phyloP scores from a whole-genome alignment of 2,888 invertebrate species.

The Thumatha senex region DNA sequence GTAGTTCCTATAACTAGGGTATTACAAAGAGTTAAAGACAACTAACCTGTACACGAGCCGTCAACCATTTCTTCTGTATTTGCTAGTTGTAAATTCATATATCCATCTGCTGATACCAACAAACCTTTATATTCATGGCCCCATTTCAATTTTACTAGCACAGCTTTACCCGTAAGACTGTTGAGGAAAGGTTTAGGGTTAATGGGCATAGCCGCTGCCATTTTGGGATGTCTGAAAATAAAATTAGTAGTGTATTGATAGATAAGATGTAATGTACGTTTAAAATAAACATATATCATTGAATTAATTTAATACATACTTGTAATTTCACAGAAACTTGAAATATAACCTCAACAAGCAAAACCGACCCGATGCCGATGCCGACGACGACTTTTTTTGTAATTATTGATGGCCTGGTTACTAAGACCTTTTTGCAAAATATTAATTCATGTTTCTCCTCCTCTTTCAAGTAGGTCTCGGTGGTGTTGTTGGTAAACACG shows the following conservation, averaged over 20 bases:
- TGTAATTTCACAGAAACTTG: slow-evolving; percentile 4
- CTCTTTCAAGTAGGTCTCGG: no score
- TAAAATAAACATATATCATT: not conserved
- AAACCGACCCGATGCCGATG: no score
- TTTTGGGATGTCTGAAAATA: slow-evolving; percentile 57
- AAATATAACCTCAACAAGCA: slow-evolving; percentile 30
- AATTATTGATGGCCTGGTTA: no score
- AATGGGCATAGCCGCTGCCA: slow-evolving; percentile 96
- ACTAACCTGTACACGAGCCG: slow-evolving; percentile 92
- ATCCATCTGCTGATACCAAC: slow-evolving; percentile 98
- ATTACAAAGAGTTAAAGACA: not conserved
- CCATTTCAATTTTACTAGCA: slow-evolving; percentile 99
- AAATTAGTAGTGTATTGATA: not conserved
- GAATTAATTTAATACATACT: not conserved
- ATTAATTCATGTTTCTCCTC: no score
- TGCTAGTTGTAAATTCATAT: slow-evolving; percentile 99
- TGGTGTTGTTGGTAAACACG: no score
- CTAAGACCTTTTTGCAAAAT: no score
- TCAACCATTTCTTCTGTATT: slow-evolving; percentile 99
- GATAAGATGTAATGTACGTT: no score
- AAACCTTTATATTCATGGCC: slow-evolving; percentile 99
- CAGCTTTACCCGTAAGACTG: slow-evolving; percentile 98
- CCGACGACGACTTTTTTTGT: not conserved
- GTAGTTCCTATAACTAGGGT: no score
- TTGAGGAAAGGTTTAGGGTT: slow-evolving; percentile 99